A percentile compares a stretch with the other conserved stretches of the same genome.
Evolutionary conservation across 2,888 invertebrate species (phyloP).

Genomic region (Mycalesis mineus): DNA sequence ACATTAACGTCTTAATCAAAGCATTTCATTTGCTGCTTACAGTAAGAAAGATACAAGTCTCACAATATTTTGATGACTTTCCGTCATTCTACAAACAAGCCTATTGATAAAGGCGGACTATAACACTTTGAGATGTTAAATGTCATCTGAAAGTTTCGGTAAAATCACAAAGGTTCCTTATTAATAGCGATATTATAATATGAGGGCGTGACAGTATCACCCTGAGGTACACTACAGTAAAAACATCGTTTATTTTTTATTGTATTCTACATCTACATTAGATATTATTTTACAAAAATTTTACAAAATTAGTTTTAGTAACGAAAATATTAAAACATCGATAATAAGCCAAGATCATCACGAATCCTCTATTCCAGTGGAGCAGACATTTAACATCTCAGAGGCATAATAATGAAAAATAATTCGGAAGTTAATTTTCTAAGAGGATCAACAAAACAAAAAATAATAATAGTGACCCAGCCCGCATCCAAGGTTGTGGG

Average conservation of each 20-base stretch:
- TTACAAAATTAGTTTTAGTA: background rate
- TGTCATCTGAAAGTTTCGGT: slow-evolving; percentile 27
- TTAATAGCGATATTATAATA: slow-evolving; percentile 6
- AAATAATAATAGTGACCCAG: too few species aligned
- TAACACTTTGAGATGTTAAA: slow-evolving; percentile 53
- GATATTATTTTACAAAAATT: too few species aligned
- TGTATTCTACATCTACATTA: background rate
- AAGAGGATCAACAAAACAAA: too few species aligned
- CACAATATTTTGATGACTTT: slow-evolving; percentile 49
- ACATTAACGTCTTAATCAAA: slow-evolving; percentile 75
- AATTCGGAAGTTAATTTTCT: too few species aligned
- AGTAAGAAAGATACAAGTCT: slow-evolving; percentile 67
- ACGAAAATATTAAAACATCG: background rate
- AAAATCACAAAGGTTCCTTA: slow-evolving; percentile 1
- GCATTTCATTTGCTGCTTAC: slow-evolving; percentile 72
- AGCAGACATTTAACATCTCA: slow-evolving; percentile 53
- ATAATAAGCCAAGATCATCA: background rate
- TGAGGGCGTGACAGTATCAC: slow-evolving; percentile 1
- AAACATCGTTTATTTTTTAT: slow-evolving; percentile 7
- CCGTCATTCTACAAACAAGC: slow-evolving; percentile 66
- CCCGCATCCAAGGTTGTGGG: too few species aligned
- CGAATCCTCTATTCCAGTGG: background rate
- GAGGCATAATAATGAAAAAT: slow-evolving; percentile 50
- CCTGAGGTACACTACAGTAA: slow-evolving; percentile 8
- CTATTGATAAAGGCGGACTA: slow-evolving; percentile 73